A percentile compares a stretch with the other conserved stretches of the same genome.
These are phyloP conservation scores for Pectinophora gossypiella DNA, from an alignment of 1,140 invertebrate genomes.

Conservation along the genomic window DNA sequence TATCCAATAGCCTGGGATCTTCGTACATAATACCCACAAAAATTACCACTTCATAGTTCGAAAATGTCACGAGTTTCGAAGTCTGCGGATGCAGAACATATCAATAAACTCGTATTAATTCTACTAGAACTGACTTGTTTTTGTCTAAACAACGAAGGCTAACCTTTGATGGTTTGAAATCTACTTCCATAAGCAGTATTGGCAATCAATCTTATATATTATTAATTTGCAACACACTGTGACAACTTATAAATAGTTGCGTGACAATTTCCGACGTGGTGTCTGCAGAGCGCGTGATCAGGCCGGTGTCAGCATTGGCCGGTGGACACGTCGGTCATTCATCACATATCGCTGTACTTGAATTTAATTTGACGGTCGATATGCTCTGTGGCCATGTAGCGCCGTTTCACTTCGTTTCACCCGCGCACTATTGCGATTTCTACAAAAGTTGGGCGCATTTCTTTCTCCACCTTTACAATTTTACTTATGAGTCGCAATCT, in stretches of 20 bases:
- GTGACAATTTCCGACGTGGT: background rate
- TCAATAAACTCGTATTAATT: no score
- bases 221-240: no score
- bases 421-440: conserved; percentile 32
- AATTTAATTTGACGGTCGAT: conserved; percentile 60
- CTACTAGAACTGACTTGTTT: no score
- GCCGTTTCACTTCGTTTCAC: conserved; percentile 55
- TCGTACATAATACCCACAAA: no score
- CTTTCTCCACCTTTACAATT: conserved; percentile 27
- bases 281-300: background rate
- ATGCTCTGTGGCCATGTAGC: conserved; percentile 46
- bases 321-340: conserved; percentile 22
- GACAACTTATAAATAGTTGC: no score
- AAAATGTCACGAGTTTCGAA: no score
- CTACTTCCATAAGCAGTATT: no score
- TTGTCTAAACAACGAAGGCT: no score
- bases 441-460: conserved; percentile 29
- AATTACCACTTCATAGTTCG: no score
- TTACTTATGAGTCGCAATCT: background rate
- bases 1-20: background rate
- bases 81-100: no score
- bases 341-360: conserved; percentile 45
- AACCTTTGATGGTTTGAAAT: no score
- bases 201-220: no score
- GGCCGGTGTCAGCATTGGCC: background rate